A percentile compares a stretch with the other conserved stretches of the same genome.
Evolutionary conservation across 2,888 invertebrate genomes (phyloP).

Genomic region (Caradrina clavipalpis): DNA sequence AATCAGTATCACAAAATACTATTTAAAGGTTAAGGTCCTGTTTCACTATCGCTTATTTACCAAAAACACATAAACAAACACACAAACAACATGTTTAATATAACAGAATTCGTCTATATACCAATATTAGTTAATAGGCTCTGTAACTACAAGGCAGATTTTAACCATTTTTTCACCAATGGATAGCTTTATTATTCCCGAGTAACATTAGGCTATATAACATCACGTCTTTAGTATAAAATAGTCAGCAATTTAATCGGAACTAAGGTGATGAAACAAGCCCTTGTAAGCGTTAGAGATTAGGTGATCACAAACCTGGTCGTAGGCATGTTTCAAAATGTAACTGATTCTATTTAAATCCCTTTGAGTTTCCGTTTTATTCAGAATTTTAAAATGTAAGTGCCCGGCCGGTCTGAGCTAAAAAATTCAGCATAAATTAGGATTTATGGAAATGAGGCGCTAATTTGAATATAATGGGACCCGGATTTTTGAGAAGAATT

Average conservation of each 20-base stretch:
- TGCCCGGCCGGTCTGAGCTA: not conserved
- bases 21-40: not conserved
- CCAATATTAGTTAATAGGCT: too few relatives aligned
- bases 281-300: slow-evolving; percentile 1
- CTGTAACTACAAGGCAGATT: too few relatives aligned
- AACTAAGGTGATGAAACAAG: not conserved
- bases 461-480: slow-evolving; percentile 9
- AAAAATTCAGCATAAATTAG: slow-evolving; percentile 3
- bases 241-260: too few relatives aligned
- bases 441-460: slow-evolving; percentile 24
- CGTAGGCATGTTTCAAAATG: slow-evolving; percentile 1
- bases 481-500: not conserved
- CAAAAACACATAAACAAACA: not conserved
- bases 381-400: slow-evolving; percentile 22
- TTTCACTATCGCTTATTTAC: not conserved
- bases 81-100: too few relatives aligned
- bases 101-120: not conserved
- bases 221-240: too few relatives aligned
- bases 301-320: slow-evolving; percentile 15
- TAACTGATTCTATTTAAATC: slow-evolving; percentile 15
- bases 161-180: too few relatives aligned
- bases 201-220: too few relatives aligned
- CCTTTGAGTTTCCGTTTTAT: slow-evolving; percentile 17
- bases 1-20: slow-evolving; percentile 20
- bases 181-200: too few relatives aligned